Evolutionary conservation across 1,140 invertebrate genomes (phyloP).

Genomic region (Ceratina japonica): DNA sequence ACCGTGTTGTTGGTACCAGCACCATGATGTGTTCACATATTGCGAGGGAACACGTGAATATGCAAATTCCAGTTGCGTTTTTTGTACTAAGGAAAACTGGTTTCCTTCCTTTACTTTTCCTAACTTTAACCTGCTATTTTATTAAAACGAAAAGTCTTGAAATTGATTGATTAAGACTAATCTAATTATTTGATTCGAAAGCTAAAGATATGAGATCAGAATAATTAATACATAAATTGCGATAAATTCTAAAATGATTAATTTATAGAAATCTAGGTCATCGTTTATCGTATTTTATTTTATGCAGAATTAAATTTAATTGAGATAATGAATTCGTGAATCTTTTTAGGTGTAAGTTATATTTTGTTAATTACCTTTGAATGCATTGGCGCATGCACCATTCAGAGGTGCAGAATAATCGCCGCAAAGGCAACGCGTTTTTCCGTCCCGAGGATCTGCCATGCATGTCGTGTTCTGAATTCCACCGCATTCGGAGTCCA

Average conservation of each 20-base stretch:
- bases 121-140: background rate
- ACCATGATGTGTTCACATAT: conserved; percentile 33
- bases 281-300: too few relatives aligned
- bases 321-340: background rate
- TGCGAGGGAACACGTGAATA: too few relatives aligned
- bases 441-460: conserved; percentile 81
- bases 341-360: background rate
- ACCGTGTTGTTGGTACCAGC: conserved; percentile 37
- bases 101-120: conserved; percentile 4
- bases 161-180: too few relatives aligned
- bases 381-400: conserved; percentile 82
- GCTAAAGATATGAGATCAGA: too few relatives aligned
- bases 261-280: too few relatives aligned
- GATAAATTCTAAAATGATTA: too few relatives aligned
- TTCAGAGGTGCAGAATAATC: conserved; percentile 83
- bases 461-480: conserved; percentile 84
- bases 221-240: too few relatives aligned
- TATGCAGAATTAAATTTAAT: too few relatives aligned
- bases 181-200: too few relatives aligned
- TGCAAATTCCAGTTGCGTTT: too few relatives aligned
- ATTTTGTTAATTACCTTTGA: conserved; percentile 76
- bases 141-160: background rate
- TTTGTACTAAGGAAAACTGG: too few relatives aligned
- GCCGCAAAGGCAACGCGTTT: conserved; percentile 83
- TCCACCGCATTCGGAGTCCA: conserved; percentile 82